Evolutionary conservation across 2,888 invertebrate genomes (phyloP), one percentile per base, ranked within the genome.

Genomic region (Calliopum simillimum): DNA sequence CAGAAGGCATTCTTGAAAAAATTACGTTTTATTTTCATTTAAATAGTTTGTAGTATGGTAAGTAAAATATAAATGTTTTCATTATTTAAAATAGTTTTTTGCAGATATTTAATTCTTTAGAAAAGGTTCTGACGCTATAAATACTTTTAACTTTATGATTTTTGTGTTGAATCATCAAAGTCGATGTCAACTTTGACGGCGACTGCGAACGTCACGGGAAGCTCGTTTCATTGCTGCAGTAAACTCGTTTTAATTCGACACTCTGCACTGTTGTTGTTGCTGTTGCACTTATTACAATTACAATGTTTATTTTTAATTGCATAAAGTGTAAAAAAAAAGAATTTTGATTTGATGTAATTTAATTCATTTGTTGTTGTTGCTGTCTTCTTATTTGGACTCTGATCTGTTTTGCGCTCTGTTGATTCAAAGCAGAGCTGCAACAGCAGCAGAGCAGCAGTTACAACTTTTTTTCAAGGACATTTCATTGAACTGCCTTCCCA

Each of bases 91-190:
- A n/a, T 16, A 4, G n/a, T 13, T 13, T 33, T 41, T 12, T 19
- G n/a, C 12, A 16, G 12, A 16, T 41, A 41, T 58, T 33, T 12
- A 13, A 41, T 19, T 41, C 19, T 19, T 6, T 8, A 59, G 41
- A 19, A 19, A 59, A 41, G n/a, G 43, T 16, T 33, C 8, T 33
- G 33, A n/a, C n/a, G 46, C 46, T 46, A 46, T 12, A 46, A 46
- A 46, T 8, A 13, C 13, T 5, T 53, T 14, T 19, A 16, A 5
- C 23, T 16, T 13, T 21, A 21, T 2, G 21, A 53, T 23, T 53
- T 21, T 62, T 16, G 33, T 53, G 65, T 65, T 65, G 65, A 65
- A 65, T 65, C 65, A 65, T 65, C 65, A n/a, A 14, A 21, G 19
- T 43, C 53, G 23, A 41, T 16, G 64, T 51, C 43, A 41, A 12